Conservation (phyloP, 2,113 vertebrate genomes). For the Struthidea cinerea region DNA sequence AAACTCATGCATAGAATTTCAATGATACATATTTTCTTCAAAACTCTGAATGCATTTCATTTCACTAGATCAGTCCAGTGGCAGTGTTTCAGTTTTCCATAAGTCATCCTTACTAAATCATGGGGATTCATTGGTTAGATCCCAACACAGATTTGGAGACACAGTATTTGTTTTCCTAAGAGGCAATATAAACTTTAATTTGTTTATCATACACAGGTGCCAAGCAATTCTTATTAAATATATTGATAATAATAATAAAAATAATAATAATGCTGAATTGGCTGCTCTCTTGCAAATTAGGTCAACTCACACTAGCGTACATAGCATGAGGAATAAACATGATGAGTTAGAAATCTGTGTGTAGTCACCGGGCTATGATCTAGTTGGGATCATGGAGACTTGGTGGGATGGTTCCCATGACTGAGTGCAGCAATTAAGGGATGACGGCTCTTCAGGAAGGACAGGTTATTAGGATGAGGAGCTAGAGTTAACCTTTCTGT, state of each 20-base stretch:
- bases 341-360: neutral
- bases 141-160: neutral
- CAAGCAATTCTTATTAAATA: neutral
- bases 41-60: neutral
- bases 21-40: neutral
- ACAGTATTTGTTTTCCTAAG: neutral
- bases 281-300: neutral
- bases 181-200: neutral
- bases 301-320: neutral
- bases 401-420: neutral
- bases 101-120: neutral
- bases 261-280: neutral
- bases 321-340: neutral
- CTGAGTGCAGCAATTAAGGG: neutral
- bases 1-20: neutral
- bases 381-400: neutral
- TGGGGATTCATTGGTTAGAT: neutral
- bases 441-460: neutral
- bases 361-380: neutral
- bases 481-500: too few relatives aligned
- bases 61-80: accelerated
- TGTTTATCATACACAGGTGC: neutral
- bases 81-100: neutral
- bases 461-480: neutral
- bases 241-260: neutral